Percentiles rank a stretch among this genome's conserved stretches.
phyloP scores from a whole-genome alignment of 2,888 invertebrate species.

The Caenorhabditis doughertyi region DNA sequence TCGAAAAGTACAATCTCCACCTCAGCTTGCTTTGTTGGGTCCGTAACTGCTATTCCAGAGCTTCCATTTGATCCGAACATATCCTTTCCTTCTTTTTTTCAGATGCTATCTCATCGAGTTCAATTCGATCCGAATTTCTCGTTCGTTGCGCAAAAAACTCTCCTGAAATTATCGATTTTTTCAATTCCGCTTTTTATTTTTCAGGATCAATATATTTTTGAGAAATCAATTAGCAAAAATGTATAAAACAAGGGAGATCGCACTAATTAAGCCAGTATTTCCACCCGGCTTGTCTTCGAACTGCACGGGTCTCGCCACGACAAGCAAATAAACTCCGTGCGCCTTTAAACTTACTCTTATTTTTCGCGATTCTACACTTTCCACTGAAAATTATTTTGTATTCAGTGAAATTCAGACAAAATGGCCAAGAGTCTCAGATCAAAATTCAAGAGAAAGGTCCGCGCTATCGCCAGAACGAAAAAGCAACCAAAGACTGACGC shows the following conservation, averaged over 20 bases:
- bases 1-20: too few relatives aligned
- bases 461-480: conserved; percentile 71
- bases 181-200: conserved; percentile 3
- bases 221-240: not conserved
- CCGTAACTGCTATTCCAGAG: conserved; percentile 57
- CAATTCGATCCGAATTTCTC: conserved; percentile 1
- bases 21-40: conserved; percentile 68
- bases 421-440: conserved; percentile 77
- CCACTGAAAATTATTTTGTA: too few relatives aligned
- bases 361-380: too few relatives aligned
- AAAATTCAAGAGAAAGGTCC: conserved; percentile 75
- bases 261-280: conserved; percentile 57
- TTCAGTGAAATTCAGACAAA: too few relatives aligned
- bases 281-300: conserved; percentile 55
- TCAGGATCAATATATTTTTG: not conserved
- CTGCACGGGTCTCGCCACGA: conserved; percentile 60
- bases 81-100: conserved; percentile 4
- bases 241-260: conserved; percentile 26
- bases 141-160: conserved; percentile 22
- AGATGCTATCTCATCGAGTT: conserved; percentile 29
- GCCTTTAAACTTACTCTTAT: conserved; percentile 58
- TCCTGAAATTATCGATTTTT: conserved; percentile 34
- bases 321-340: conserved; percentile 21
- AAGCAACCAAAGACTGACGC: conserved; percentile 71
- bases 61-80: conserved; percentile 56